Evolutionary conservation across 2,888 invertebrate species (phyloP), one percentile per base, ranked within the genome.

Genomic region (Cryptophagus acutangulus): DNA sequence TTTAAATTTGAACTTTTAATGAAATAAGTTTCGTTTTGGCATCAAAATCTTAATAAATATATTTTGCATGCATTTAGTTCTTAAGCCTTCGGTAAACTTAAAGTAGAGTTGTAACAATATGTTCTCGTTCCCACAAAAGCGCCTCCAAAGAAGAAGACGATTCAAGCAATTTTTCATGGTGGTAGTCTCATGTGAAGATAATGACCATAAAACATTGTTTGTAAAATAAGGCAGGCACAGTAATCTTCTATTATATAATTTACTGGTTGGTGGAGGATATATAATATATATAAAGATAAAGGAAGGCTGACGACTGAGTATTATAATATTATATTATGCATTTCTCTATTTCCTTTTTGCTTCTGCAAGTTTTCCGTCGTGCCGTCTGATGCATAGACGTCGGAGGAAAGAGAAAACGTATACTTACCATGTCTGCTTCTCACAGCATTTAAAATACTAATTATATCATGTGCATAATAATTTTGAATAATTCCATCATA

Each of bases 151-250:
- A 20, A 20, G 24, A n/a, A 20, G 6, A 20, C 6, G n/a, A 20
- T 20, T 8, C 24, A 8, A 20, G 24, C 24, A 20, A 20, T 20
- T 20, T 20, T 20, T 20, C 24, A 20, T 20, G 24, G 24, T 20
- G n/a, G 24, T n/a, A 20, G 24, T 20, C 24, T 20, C 24, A 20
- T 20, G 24, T 20, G 24, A 20, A 20, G 24, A 20, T 20, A 20
- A 20, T 20, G 24, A 20, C 24, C 24, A 20, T 20, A 20, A 20
- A 20, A 20, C 24, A 20, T 20, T 20, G 24, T 20, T 20, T 20
- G 24, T 20, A 20, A 20, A 20, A n/a, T n/a, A n/a, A n/a, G 24
- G 6, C 6, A 20, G 24, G 6, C 24, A 6, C 24, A n/a, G 24
- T 20, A 20, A 20, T 20, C 24, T 20, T 20, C 24, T 20, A 20